These are phyloP conservation scores for Ectobius pallidus DNA, from an alignment of 2,888 invertebrate species.

Conservation along the genomic window DNA sequence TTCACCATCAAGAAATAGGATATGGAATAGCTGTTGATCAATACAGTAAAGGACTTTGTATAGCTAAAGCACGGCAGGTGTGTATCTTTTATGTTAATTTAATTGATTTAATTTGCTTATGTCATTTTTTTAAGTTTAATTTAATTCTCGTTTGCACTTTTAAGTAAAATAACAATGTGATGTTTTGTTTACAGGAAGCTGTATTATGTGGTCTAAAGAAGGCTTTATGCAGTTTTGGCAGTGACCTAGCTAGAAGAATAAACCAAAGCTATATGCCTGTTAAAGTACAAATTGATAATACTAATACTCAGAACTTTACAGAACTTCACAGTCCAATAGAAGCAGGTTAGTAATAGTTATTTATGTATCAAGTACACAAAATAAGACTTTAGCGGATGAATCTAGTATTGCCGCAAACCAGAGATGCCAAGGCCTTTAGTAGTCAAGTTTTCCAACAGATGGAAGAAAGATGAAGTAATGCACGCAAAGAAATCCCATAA, in stretches of 20 bases:
- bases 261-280: neutral
- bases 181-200: conserved; percentile 19
- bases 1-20: conserved; percentile 29
- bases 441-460: too few species aligned
- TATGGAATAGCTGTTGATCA: conserved; percentile 21
- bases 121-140: neutral
- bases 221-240: conserved; percentile 28
- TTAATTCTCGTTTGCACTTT: too few species aligned
- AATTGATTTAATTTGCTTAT: neutral
- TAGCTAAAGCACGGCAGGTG: conserved; percentile 26
- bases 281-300: neutral
- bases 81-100: too few species aligned
- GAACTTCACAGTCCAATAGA: neutral
- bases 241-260: neutral
- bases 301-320: neutral
- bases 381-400: too few species aligned
- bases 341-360: neutral
- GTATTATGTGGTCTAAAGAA: conserved; percentile 2
- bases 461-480: too few species aligned
- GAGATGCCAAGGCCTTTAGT: too few species aligned
- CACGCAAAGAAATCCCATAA: too few species aligned
- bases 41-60: conserved; percentile 13
- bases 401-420: too few species aligned
- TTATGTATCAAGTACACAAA: too few species aligned
- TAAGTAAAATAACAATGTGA: too few species aligned